Percentiles rank a stretch among this genome's conserved stretches.
Evolutionary conservation across 2,797 vertebrate species (phyloP).

Genomic region (Rhyacichthys aspro): DNA sequence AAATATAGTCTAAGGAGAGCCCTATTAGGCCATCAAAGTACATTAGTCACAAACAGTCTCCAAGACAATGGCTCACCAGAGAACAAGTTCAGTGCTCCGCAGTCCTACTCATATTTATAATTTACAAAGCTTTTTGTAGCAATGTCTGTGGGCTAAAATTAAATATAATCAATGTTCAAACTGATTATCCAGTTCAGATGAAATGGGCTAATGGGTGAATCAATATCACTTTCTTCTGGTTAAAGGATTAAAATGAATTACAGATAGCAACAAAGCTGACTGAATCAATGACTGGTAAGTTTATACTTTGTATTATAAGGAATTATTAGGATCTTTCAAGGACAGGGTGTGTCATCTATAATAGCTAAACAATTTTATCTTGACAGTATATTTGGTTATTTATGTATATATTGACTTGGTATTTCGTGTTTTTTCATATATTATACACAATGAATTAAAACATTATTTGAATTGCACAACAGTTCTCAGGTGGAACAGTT

Average conservation of each 20-base stretch:
- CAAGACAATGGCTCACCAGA: constrained; percentile 14
- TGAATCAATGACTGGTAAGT: constrained; percentile 9
- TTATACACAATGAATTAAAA: too few species aligned
- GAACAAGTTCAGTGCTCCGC: constrained; percentile 15
- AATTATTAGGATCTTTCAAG: too few species aligned
- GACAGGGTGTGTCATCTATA: too few species aligned
- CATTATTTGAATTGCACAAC: too few species aligned
- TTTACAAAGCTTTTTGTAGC: constrained; percentile 13
- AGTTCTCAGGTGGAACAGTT: too few species aligned
- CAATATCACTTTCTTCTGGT: constrained; percentile 37
- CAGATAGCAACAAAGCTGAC: constrained; percentile 25
- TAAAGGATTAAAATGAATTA: constrained; percentile 48
- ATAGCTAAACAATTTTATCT: too few species aligned
- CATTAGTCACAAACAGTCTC: constrained; percentile 29
- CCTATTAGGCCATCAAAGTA: constrained; percentile 19
- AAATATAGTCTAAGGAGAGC: constrained; percentile 22
- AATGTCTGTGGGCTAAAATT: background rate
- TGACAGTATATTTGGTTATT: too few species aligned
- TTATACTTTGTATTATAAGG: too few species aligned
- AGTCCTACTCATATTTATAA: constrained; percentile 30
- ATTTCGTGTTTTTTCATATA: too few species aligned
- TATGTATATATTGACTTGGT: too few species aligned
- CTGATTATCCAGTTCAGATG: constrained; percentile 32
- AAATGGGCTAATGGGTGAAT: constrained; percentile 52
- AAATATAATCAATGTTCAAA: constrained; percentile 31